A percentile compares a stretch with the other conserved stretches of the same genome.
phyloP scores from a whole-genome alignment of 2,113 vertebrate genomes.

The Ptilorrhoa leucosticta region DNA sequence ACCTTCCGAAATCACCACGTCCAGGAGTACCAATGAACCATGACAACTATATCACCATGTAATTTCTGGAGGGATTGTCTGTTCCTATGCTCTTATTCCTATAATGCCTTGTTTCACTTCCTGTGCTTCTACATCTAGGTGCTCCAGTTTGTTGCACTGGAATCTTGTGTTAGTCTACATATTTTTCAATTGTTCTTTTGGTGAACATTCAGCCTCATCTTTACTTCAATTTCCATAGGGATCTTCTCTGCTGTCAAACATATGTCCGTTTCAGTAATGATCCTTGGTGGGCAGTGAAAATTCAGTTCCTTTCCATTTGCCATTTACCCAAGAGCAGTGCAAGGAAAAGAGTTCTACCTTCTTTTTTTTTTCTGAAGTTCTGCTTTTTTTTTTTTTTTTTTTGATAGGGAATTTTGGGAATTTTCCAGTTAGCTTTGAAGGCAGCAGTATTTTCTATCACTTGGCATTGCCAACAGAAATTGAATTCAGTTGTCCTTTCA shows the following conservation, averaged over 20 bases:
- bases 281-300: neutral
- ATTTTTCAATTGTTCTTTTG: neutral
- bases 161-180: neutral
- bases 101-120: neutral
- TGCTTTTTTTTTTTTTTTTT: neutral
- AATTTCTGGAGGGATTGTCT: neutral
- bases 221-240: neutral
- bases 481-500: neutral
- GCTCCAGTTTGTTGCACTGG: neutral
- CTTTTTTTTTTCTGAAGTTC: neutral
- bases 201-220: neutral
- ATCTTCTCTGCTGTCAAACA: neutral
- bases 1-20: neutral
- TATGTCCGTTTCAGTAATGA: neutral
- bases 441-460: neutral
- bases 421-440: neutral
- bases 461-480: neutral
- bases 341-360: neutral
- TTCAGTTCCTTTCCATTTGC: neutral
- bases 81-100: neutral
- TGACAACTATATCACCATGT: neutral
- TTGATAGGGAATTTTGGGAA: neutral
- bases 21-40: neutral
- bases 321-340: fast-evolving
- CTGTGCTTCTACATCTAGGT: neutral